Evolutionary conservation across 92 coral and sea anemone genomes (phyloP).

Genomic region (Nematostella vectensis): DNA sequence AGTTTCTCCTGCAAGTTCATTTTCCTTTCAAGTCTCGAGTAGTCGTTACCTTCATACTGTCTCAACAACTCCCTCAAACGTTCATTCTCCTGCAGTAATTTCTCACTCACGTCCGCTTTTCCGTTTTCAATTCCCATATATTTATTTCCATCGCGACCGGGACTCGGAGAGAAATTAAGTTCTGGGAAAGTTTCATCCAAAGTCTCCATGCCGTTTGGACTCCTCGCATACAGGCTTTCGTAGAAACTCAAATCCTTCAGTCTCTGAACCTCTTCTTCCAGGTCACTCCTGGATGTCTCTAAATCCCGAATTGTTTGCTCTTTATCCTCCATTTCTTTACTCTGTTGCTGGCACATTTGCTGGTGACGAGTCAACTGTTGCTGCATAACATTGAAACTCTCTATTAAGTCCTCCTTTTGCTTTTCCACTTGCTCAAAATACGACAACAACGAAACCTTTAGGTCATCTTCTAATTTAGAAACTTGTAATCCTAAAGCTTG

Average conservation of each 20-base stretch:
- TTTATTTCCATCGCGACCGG: slow-evolving; percentile 5
- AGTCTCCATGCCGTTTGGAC: slow-evolving; percentile 21
- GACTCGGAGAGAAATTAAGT: slow-evolving; percentile 26
- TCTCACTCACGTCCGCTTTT: slow-evolving; percentile 47
- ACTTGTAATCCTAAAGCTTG: slow-evolving; percentile 61
- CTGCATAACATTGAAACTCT: slow-evolving; percentile 72
- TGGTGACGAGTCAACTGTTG: slow-evolving; percentile 63
- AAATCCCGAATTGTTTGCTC: slow-evolving; percentile 44
- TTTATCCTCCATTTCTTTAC: slow-evolving; percentile 45
- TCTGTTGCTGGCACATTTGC: slow-evolving; percentile 56
- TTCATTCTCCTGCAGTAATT: slow-evolving; percentile 51
- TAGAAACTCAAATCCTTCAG: slow-evolving; percentile 22
- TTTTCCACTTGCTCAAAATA: slow-evolving; percentile 74
- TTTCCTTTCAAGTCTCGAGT: slow-evolving; percentile 56
- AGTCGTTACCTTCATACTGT: slow-evolving; percentile 40
- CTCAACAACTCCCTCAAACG: slow-evolving; percentile 49
- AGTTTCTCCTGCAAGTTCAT: slow-evolving; percentile 57
- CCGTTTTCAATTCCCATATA: slow-evolving; percentile 40
- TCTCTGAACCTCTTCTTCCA: slow-evolving; percentile 51
- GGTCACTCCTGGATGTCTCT: slow-evolving; percentile 40
- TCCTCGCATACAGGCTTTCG: slow-evolving; percentile 9
- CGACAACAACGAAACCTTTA: slow-evolving; percentile 53
- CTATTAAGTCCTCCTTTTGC: slow-evolving; percentile 72
- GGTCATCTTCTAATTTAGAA: slow-evolving; percentile 74
- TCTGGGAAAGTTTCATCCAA: slow-evolving; percentile 33